These are phyloP conservation scores for Ochropacha duplaris DNA, from an alignment of 2,888 invertebrate genomes.

Conservation along the genomic window DNA sequence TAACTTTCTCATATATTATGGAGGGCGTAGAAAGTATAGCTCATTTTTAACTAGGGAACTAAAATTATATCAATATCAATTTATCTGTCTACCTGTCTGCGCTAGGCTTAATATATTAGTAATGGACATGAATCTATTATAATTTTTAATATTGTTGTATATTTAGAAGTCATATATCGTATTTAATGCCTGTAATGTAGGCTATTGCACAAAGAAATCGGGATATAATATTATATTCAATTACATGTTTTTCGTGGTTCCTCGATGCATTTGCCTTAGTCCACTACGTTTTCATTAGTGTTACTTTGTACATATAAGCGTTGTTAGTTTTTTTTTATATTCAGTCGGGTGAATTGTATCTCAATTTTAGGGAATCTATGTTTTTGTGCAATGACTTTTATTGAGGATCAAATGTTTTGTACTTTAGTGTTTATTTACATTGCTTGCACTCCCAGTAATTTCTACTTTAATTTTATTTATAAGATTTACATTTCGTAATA, in stretches of 20 bases:
- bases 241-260: slow-evolving; percentile 60
- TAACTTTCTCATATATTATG: too few species aligned
- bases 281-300: slow-evolving; percentile 30
- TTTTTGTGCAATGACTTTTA: slow-evolving; percentile 2
- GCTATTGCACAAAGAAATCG: slow-evolving; percentile 20
- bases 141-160: slow-evolving; percentile 21
- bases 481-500: slow-evolving; percentile 17
- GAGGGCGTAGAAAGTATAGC: too few species aligned
- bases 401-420: background rate
- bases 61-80: too few species aligned
- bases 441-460: background rate
- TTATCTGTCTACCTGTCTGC: background rate
- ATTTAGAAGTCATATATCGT: slow-evolving; percentile 22
- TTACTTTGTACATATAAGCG: slow-evolving; percentile 10
- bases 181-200: slow-evolving; percentile 6
- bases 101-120: background rate
- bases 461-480: slow-evolving; percentile 19
- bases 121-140: slow-evolving; percentile 9
- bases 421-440: background rate
- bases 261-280: slow-evolving; percentile 73
- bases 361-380: background rate
- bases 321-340: slow-evolving; percentile 13
- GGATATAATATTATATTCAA: slow-evolving; percentile 22
- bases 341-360: slow-evolving; percentile 11
- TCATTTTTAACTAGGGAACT: background rate